Base-by-base conservation (phyloP, 1,140 invertebrate genomes). In the Leptopilina boulardi region DNA sequence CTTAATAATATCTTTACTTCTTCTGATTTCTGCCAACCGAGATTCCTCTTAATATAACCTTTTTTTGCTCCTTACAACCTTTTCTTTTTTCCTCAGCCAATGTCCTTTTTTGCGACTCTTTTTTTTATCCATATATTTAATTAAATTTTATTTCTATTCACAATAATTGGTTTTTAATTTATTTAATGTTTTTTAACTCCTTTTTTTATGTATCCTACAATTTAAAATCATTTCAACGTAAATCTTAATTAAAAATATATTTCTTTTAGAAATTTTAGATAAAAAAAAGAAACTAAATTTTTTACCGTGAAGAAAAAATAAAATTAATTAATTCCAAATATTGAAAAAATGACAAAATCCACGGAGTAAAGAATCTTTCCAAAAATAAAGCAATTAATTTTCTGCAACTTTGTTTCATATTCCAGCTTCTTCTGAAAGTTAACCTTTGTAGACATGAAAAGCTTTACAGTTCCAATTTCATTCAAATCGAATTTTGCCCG, bases 401-500 rank as follows among this genome's bases (percentile, higher is more conserved):
- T 47, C n/a, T 18, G 18, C 15, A 8, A 18, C n/a, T 51, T 51
- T 51, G 47, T 51, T 47, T 47, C 15, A 51, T 51, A 51, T 51
- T 51, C n/a, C 47, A 51, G n/a, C n/a, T 51, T 51, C 47, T 51
- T 18, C 15, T 18, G 6, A 51, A 51, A 51, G n/a, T 51, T 51
- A 51, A 51, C 47, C 47, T 18, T 51, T 18, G 47, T 18, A 51
- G 47, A 51, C 47, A n/a, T n/a, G 47, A 51, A n/a, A 51, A 51
- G 47, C 47, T 51, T 51, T 51, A 51, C 47, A 51, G 47, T 51
- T 51, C 47, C 15, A 51, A 51, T 51, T 51, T n/a, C 47, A 51
- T 51, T 51, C 47, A 51, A 51, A 51, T 51, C n/a, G 47, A 51
- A n/a, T 51, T 51, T 18, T 51, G 47, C n/a, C 47, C 47, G 47